Evolutionary conservation across 2,797 vertebrate species (phyloP).

Genomic region (Sebastes elongatus): DNA sequence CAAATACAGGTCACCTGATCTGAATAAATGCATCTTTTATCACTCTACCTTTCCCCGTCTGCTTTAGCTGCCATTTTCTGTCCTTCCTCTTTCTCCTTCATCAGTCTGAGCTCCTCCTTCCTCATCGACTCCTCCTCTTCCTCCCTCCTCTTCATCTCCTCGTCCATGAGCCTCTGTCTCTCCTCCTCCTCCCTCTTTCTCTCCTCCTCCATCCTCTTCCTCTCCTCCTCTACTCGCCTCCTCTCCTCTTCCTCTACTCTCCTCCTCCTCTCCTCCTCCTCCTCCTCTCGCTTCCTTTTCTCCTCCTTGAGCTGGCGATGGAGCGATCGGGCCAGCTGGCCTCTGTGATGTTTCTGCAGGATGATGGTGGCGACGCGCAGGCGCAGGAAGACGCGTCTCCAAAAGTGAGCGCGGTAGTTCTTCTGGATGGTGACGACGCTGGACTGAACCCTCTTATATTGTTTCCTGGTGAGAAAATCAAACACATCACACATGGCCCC

Average conservation of each 20-base stretch:
- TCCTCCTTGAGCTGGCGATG: constrained; percentile 83
- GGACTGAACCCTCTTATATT: constrained; percentile 84
- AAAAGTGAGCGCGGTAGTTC: constrained; percentile 90
- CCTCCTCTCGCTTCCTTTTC: constrained; percentile 76
- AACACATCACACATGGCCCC: not conserved
- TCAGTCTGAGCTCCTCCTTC: constrained; percentile 37
- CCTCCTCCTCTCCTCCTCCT: constrained; percentile 57
- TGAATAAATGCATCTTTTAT: not conserved
- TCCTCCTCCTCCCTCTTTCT: constrained; percentile 31
- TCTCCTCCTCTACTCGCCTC: constrained; percentile 72
- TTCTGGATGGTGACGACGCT: constrained; percentile 91
- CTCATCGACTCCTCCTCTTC: constrained; percentile 34
- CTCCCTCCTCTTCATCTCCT: constrained; percentile 45
- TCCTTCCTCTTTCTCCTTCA: constrained; percentile 58
- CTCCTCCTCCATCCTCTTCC: constrained; percentile 35
- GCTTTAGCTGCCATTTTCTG: constrained; percentile 49
- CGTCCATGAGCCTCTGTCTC: constrained; percentile 9
- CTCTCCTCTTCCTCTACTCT: constrained; percentile 75
- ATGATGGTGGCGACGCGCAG: constrained; percentile 83
- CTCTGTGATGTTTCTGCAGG: constrained; percentile 90
- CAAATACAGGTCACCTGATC: not conserved
- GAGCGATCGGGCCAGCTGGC: constrained; percentile 83
- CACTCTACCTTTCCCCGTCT: constrained; percentile 67
- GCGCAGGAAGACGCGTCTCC: constrained; percentile 84
- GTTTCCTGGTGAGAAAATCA: constrained; percentile 81